phyloP scores from a whole-genome alignment of 2,888 invertebrate species.

The Mantis religiosa region DNA sequence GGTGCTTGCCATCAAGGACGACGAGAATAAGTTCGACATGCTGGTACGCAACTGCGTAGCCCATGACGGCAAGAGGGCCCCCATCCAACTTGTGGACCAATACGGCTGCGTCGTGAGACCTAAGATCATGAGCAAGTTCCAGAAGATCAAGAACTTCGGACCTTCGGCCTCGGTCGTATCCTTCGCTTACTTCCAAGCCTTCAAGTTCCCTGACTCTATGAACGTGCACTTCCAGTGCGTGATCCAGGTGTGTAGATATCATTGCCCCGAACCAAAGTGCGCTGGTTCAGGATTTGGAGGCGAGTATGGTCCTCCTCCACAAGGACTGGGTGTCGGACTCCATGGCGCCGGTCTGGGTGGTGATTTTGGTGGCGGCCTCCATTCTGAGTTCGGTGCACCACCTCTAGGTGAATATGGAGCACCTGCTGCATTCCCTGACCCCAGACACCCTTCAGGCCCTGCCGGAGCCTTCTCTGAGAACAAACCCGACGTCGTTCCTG shows the following conservation, averaged over 20 bases:
- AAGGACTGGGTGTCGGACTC: constrained; percentile 47
- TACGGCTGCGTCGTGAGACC: constrained; percentile 90
- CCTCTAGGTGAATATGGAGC: constrained; percentile 37
- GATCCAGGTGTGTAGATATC: constrained; percentile 89
- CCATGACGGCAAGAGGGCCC: constrained; percentile 89
- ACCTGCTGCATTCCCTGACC: constrained; percentile 70
- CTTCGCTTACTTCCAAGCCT: constrained; percentile 94
- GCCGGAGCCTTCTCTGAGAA: constrained; percentile 79
- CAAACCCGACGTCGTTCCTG: constrained; percentile 73
- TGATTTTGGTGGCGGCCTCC: constrained; percentile 36
- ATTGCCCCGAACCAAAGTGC: constrained; percentile 90
- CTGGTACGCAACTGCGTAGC: constrained; percentile 90
- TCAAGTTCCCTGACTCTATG: constrained; percentile 96
- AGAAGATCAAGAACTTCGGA: constrained; percentile 93
- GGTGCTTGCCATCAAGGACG: constrained; percentile 92
- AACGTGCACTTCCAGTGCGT: constrained; percentile 96
- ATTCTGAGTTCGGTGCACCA: constrained; percentile 67
- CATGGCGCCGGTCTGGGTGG: constrained; percentile 13
- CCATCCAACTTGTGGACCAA: constrained; percentile 89
- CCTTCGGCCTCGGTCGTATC: constrained; percentile 91
- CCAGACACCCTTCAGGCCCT: constrained; percentile 81
- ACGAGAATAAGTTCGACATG: constrained; percentile 95
- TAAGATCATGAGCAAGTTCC: constrained; percentile 89
- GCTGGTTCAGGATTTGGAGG: constrained; percentile 54
- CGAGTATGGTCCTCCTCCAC: constrained; percentile 63